Evolutionary conservation across 2,888 invertebrate species (phyloP), one percentile per base, ranked within the genome.

Genomic region (Cataglyphis rosenhaueri): DNA sequence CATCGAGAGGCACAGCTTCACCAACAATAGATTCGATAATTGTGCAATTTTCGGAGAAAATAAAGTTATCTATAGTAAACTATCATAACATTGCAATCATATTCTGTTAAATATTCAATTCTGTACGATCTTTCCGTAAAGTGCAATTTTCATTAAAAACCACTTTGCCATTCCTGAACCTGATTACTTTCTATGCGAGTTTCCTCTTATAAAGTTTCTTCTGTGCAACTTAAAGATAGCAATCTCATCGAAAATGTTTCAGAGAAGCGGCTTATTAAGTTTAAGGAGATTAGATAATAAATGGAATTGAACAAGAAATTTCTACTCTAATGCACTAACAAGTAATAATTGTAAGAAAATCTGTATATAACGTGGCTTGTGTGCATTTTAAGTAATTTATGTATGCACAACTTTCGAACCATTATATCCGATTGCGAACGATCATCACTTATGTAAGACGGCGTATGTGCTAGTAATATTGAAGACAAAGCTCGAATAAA

Each of bases 381-480:
- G 25, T 41, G 5, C 10, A 25, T 12, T 41, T 65, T 15, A 41
- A 55, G 2, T 21, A 29, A 41, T 29, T 70, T 35, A 10, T n/a
- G 1, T 29, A 52, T 57, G 76, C 57, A 68, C 76, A 57, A 57
- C 55, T 9, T 25, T 66, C 15, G 9, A 55, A 41, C 6, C 5
- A 15, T 68, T 57, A 29, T n/a, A 12, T 59, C 41, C n/a, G 15
- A 57, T 38, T 15, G 29, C 32, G 32, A 70, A 59, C 59, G 57
- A 79, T 79, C 35, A 59, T 79, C 59, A 59, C 1, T 79, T 71
- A 48, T 79, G 44, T 44, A 48, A 32, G 29, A 38, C 41, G 38
- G 41, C 29, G 18, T 38, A 57, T 25, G 71, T 79, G 57, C 21
- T 59, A 12, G 71, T 21, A 48, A 35, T 61, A 71, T 44, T 59